phyloP scores from a whole-genome alignment of 2,888 invertebrate genomes.

The Cantharis flavilabris region DNA sequence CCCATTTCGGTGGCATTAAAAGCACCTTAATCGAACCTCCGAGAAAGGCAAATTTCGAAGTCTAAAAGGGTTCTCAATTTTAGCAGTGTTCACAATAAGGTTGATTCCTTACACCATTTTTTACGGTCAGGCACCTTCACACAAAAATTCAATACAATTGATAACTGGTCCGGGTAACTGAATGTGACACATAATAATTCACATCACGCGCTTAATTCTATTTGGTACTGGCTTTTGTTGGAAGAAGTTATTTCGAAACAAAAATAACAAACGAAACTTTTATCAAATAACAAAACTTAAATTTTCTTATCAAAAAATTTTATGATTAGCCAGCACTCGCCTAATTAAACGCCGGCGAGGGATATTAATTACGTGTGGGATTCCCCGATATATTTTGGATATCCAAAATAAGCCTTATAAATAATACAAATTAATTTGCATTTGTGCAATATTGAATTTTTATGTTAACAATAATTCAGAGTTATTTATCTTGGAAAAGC shows the following conservation, averaged over 20 bases:
- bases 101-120: background rate
- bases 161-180: slow-evolving; percentile 2
- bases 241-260: background rate
- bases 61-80: background rate
- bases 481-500: background rate
- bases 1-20: background rate
- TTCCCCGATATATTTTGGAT: background rate
- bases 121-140: background rate
- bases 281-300: background rate
- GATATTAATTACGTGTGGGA: background rate
- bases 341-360: background rate
- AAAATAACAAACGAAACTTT: background rate
- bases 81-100: background rate
- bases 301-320: background rate
- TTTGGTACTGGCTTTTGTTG: background rate
- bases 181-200: slow-evolving; percentile 3
- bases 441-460: background rate
- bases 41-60: background rate
- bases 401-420: background rate
- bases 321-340: background rate
- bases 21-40: background rate
- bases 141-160: slow-evolving; percentile 5
- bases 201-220: slow-evolving; percentile 2
- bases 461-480: background rate
- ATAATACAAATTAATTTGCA: background rate